Evolutionary conservation across 2,888 invertebrate species (phyloP).

Genomic region (Schizaphis graminum): DNA sequence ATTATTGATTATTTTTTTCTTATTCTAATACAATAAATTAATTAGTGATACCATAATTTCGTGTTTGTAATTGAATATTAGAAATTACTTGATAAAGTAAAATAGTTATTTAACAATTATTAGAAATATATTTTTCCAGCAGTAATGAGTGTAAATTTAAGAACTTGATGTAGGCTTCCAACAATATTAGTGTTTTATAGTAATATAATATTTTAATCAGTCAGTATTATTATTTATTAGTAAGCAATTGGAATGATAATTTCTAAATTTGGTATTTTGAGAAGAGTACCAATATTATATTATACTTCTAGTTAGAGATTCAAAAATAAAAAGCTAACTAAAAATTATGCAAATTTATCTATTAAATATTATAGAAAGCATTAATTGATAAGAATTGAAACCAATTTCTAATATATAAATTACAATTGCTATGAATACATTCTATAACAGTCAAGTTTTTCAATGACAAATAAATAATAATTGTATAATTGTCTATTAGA

Average conservation of each 20-base stretch:
- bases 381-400: slow-evolving; percentile 9
- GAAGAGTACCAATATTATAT: neutral
- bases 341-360: neutral
- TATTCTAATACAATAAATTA: slow-evolving; percentile 17
- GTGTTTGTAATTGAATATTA: neutral
- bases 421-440: neutral
- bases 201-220: slow-evolving; percentile 46
- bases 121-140: neutral
- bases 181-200: slow-evolving; percentile 11
- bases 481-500: neutral
- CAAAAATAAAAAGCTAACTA: neutral
- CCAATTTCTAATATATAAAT: slow-evolving; percentile 6
- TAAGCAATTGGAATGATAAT: slow-evolving; percentile 6
- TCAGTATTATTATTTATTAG: slow-evolving; percentile 37
- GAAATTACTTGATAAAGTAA: neutral
- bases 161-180: neutral
- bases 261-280: slow-evolving; percentile 30
- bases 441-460: neutral
- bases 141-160: neutral
- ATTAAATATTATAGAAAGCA: neutral
- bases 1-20: neutral
- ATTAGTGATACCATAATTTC: slow-evolving; percentile 8
- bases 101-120: neutral
- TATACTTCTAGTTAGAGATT: neutral
- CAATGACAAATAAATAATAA: slow-evolving; percentile 15